These are phyloP conservation scores for Philantomba maxwellii DNA, from an alignment of 2,113 vertebrate species.

Conservation along the genomic window DNA sequence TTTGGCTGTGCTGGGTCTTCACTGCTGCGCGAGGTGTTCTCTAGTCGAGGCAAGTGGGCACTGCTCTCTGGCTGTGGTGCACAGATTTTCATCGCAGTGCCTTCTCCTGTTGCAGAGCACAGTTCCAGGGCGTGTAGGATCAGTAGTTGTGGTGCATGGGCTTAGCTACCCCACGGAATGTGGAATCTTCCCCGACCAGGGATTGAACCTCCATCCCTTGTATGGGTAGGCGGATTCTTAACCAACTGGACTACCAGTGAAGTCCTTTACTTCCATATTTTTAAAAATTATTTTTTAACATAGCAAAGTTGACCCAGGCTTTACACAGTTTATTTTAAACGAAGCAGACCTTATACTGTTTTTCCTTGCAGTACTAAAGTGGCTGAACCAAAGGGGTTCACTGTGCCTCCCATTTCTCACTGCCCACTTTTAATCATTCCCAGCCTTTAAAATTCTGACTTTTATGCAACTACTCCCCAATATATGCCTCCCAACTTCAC, in stretches of 20 bases:
- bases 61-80: background rate
- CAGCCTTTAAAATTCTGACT: background rate
- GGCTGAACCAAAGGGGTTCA: background rate
- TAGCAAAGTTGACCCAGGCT: background rate
- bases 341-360: background rate
- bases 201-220: background rate
- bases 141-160: background rate
- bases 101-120: background rate
- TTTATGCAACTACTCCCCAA: background rate
- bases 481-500: background rate
- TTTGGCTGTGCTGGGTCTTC: fast-evolving
- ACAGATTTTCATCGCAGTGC: background rate
- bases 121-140: background rate
- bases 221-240: background rate
- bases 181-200: background rate
- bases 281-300: background rate
- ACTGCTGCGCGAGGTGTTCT: background rate
- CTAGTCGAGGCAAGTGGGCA: background rate
- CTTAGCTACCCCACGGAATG: background rate
- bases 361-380: background rate
- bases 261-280: background rate
- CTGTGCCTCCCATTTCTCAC: background rate
- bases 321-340: background rate
- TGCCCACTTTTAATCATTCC: background rate
- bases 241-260: background rate